A percentile compares a stretch with the other conserved stretches of the same genome.
phyloP scores from a whole-genome alignment of 2,888 invertebrate species.

The Macrosiphum euphorbiae region DNA sequence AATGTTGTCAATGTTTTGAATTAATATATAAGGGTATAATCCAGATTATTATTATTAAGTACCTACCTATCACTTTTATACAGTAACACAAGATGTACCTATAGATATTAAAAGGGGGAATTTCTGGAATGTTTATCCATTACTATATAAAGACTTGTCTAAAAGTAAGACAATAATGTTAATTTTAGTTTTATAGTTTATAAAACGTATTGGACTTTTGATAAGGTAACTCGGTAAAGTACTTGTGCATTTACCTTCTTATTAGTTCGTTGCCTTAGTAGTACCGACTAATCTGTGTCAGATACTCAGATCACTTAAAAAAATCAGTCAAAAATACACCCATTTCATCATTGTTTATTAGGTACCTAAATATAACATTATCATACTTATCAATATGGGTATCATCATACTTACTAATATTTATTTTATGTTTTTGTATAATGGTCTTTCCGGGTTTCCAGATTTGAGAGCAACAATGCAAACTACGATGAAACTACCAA shows the following conservation, averaged over 20 bases:
- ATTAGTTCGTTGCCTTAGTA: neutral
- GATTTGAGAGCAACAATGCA: neutral
- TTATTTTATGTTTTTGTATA: neutral
- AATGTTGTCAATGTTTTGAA: neutral
- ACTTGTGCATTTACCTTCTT: neutral
- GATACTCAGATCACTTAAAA: neutral
- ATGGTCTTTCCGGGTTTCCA: neutral
- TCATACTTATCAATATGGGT: neutral
- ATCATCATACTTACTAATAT: neutral
- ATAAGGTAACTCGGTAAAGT: neutral
- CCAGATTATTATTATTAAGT: neutral
- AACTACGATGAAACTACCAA: neutral
- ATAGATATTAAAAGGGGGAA: neutral
- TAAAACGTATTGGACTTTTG: neutral
- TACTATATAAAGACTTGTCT: neutral
- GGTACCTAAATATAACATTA: neutral
- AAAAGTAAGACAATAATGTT: neutral
- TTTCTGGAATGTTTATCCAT: neutral
- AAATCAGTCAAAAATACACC: neutral
- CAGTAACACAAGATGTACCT: neutral
- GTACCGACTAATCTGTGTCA: neutral
- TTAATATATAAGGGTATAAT: neutral
- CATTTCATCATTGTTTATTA: neutral
- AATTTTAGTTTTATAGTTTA: neutral
- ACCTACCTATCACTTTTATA: neutral